Conservation (phyloP, 2,888 invertebrate genomes). For the Brenthis daphne region DNA sequence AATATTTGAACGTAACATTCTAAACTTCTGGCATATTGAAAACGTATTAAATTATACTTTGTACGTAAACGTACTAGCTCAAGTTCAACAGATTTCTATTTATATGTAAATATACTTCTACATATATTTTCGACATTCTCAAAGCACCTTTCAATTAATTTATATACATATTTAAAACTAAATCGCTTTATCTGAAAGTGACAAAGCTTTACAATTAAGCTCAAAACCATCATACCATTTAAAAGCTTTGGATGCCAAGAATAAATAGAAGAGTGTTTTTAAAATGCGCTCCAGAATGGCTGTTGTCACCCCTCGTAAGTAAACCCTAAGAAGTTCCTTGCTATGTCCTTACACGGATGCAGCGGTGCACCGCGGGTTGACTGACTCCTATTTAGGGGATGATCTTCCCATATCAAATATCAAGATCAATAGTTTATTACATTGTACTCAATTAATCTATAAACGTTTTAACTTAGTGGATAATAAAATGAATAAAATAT, state of each 20-base stretch:
- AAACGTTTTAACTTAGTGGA: too few species aligned
- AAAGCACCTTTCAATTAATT: too few species aligned
- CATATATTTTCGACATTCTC: too few species aligned
- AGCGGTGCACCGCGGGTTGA: constrained; percentile 53
- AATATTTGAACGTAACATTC: too few species aligned
- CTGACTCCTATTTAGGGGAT: constrained; percentile 45
- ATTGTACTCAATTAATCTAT: neutral
- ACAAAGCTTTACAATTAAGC: neutral
- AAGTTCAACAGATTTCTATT: too few species aligned
- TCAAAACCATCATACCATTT: neutral
- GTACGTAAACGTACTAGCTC: too few species aligned
- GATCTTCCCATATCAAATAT: constrained; percentile 23
- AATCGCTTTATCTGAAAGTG: too few species aligned
- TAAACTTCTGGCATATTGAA: too few species aligned
- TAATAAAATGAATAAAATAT: neutral
- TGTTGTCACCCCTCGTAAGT: constrained; percentile 28
- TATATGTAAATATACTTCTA: too few species aligned
- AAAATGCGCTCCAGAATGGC: constrained; percentile 12
- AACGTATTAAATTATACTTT: too few species aligned
- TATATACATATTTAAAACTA: too few species aligned
- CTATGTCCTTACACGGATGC: constrained; percentile 49
- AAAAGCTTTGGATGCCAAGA: neutral
- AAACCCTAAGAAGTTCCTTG: constrained; percentile 21
- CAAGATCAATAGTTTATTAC: constrained; percentile 14
- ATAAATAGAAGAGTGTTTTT: neutral